These are phyloP conservation scores for Reticulitermes speratus DNA, from an alignment of 1,140 invertebrate genomes.

Conservation along the genomic window DNA sequence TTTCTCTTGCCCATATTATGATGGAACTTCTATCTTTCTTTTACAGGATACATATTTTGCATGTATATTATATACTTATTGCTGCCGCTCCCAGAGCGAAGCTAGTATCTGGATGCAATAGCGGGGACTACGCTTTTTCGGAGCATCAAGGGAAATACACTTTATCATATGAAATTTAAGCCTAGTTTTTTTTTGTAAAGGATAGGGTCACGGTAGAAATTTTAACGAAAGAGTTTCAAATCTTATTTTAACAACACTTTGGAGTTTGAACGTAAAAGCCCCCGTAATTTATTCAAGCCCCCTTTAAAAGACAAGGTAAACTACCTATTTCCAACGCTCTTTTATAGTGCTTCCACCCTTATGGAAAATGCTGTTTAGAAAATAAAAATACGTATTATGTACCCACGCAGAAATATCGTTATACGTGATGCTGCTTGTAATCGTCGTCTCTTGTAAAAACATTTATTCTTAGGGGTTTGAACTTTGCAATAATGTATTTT, in stretches of 20 bases:
- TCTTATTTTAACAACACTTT: constrained; percentile 10
- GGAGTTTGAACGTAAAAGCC: background rate
- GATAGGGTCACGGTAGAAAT: background rate
- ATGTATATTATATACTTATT: constrained; percentile 12
- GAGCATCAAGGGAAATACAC: background rate
- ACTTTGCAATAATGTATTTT: too few relatives aligned
- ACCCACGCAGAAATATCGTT: background rate
- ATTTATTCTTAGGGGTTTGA: too few relatives aligned
- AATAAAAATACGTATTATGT: background rate
- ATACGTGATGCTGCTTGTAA: background rate
- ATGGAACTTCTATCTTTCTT: background rate
- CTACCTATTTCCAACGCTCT: background rate
- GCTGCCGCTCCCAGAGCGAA: background rate
- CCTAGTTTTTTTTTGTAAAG: background rate
- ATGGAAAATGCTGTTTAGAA: background rate
- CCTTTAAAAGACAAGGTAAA: background rate
- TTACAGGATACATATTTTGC: constrained; percentile 10
- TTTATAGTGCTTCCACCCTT: background rate
- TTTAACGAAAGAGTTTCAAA: constrained; percentile 4
- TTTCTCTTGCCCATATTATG: background rate
- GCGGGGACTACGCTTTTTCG: background rate
- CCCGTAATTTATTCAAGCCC: background rate
- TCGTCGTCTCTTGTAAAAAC: too few relatives aligned
- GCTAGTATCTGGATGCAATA: background rate
- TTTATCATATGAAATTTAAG: constrained; percentile 11